phyloP scores from a whole-genome alignment of 2,113 vertebrate species.

The Pleuronectes platessa region DNA sequence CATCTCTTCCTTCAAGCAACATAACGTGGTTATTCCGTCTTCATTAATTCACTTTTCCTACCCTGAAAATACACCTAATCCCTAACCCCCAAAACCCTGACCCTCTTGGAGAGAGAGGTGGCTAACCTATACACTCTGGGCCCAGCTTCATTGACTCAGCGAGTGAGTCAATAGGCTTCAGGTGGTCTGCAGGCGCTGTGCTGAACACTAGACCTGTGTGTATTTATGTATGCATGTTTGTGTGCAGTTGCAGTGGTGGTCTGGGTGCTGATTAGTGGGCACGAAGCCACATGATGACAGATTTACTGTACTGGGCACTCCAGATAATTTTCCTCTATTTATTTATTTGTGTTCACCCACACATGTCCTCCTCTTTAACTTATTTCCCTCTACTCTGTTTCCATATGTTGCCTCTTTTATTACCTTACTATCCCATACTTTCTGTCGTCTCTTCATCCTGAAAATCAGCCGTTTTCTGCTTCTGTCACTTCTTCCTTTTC shows the following conservation, averaged over 20 bases:
- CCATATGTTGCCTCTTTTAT: conserved; percentile 22
- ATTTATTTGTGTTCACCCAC: conserved; percentile 22
- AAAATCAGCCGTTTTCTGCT: conserved; percentile 1
- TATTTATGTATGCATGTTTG: conserved; percentile 44
- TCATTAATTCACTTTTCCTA: not conserved
- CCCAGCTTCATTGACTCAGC: conserved; percentile 23
- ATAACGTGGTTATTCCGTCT: conserved; percentile 17
- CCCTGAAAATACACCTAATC: conserved; percentile 13
- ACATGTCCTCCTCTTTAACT: conserved; percentile 1
- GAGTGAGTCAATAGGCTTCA: conserved; percentile 42
- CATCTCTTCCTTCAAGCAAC: conserved; percentile 13
- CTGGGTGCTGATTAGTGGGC: conserved; percentile 38
- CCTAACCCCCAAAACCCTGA: conserved; percentile 5
- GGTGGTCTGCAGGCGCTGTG: conserved; percentile 49
- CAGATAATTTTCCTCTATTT: conserved; percentile 25
- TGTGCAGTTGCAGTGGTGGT: conserved; percentile 50
- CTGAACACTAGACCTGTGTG: conserved; percentile 36
- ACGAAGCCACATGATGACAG: conserved; percentile 48
- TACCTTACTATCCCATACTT: not conserved
- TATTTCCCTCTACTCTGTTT: not conserved
- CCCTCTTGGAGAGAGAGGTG: conserved; percentile 22
- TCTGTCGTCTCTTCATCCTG: not conserved
- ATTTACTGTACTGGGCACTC: conserved; percentile 32
- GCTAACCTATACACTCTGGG: conserved; percentile 19
- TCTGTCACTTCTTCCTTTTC: conserved; percentile 1